phyloP scores from a whole-genome alignment of 2,888 invertebrate genomes.

The Pseudococcus jackbeardsleyi region DNA sequence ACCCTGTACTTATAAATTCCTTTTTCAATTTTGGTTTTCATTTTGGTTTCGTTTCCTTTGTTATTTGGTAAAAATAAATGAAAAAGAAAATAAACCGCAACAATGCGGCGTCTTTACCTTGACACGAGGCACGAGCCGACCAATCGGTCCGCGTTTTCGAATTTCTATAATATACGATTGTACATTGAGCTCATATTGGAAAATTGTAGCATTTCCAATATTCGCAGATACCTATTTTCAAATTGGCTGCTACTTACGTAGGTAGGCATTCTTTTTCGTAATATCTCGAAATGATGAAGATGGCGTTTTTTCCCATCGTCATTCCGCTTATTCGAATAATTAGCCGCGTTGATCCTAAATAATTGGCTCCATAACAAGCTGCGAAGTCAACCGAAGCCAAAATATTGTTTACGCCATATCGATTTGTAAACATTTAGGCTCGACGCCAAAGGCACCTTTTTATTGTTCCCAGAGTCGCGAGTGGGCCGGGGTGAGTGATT shows the following conservation, averaged over 20 bases:
- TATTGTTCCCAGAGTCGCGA: background rate
- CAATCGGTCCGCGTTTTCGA: background rate
- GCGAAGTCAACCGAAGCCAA: background rate
- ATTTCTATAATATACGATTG: background rate
- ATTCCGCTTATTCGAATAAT: slow-evolving; percentile 1
- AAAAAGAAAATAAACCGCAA: background rate
- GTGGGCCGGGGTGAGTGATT: too few relatives aligned
- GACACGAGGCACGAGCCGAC: background rate
- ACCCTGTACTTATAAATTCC: background rate
- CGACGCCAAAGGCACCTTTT: slow-evolving; percentile 6
- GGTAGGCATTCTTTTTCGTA: background rate
- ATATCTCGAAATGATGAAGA: background rate
- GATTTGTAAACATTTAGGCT: slow-evolving; percentile 45
- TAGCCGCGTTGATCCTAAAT: background rate
- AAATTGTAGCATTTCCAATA: too few relatives aligned
- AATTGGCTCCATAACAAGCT: slow-evolving; percentile 41
- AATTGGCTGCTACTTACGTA: background rate
- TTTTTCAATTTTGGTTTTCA: background rate
- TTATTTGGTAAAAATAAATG: background rate
- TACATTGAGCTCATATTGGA: too few relatives aligned
- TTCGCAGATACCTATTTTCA: background rate
- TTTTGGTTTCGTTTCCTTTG: background rate
- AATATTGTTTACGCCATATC: slow-evolving; percentile 44
- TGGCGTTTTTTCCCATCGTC: background rate
- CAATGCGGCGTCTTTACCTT: background rate